A percentile compares a stretch with the other conserved stretches of the same genome.
Conservation (phyloP, 2,113 vertebrate genomes). For the Marmota flaviventris region DNA sequence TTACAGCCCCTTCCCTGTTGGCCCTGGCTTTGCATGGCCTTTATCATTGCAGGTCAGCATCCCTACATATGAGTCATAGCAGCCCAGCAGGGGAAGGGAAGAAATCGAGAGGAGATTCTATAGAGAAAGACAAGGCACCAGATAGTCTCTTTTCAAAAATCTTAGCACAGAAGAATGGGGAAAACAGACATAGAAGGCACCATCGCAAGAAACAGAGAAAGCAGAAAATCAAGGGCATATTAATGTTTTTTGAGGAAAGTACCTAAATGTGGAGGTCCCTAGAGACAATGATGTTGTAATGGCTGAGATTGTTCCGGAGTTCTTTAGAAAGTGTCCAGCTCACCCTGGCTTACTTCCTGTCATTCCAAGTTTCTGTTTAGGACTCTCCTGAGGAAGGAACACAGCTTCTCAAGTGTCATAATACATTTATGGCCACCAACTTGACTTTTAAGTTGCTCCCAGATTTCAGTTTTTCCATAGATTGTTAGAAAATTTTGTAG, state of each 20-base stretch:
- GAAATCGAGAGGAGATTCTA: background rate
- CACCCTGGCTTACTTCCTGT: background rate
- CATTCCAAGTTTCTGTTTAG: background rate
- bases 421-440: background rate
- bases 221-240: background rate
- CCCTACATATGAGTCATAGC: background rate
- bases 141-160: background rate
- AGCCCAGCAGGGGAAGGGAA: rapidly evolving
- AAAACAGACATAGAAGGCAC: background rate
- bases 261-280: background rate
- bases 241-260: slow-evolving; percentile 41
- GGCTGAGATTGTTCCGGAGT: slow-evolving; percentile 4
- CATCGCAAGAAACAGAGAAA: background rate
- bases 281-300: background rate
- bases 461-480: background rate
- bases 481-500: background rate
- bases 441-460: background rate
- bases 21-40: background rate
- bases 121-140: background rate
- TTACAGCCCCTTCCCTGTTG: background rate
- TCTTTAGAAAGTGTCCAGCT: slow-evolving; percentile 15
- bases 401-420: background rate
- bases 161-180: background rate
- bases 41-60: background rate
- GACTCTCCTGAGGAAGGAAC: background rate